Evolutionary conservation across 2,888 invertebrate genomes (phyloP).

Genomic region (Parelbella ahira): DNA sequence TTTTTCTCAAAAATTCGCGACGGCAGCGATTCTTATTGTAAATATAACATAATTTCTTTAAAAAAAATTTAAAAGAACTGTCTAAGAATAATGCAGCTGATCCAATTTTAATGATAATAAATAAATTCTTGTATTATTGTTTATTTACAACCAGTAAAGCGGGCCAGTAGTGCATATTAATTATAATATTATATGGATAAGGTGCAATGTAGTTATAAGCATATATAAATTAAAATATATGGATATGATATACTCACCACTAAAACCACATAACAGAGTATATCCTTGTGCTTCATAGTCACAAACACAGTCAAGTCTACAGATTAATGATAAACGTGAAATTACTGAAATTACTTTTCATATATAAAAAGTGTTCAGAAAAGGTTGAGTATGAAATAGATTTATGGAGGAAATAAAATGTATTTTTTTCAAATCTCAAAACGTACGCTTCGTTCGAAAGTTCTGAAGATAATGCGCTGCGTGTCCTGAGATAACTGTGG

Average conservation of each 20-base stretch:
- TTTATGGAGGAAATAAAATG: no score
- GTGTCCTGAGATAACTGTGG: conserved; percentile 44
- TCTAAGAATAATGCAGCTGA: no score
- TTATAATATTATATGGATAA: neutral
- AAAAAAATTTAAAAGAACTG: no score
- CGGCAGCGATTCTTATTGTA: no score
- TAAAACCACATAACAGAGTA: conserved; percentile 50
- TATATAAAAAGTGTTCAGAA: conserved; percentile 19
- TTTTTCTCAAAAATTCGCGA: no score
- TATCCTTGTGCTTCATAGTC: conserved; percentile 52
- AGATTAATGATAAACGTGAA: conserved; percentile 19
- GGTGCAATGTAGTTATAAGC: neutral
- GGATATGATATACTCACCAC: conserved; percentile 51
- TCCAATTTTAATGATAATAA: no score
- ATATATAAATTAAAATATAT: conserved; percentile 20
- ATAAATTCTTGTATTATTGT: no score
- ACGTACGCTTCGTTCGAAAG: conserved; percentile 54
- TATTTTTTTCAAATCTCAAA: conserved; percentile 17
- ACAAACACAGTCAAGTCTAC: conserved; percentile 28
- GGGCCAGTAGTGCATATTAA: no score
- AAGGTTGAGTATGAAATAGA: no score
- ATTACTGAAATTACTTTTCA: conserved; percentile 20
- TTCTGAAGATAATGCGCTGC: conserved; percentile 43
- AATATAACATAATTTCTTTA: no score
- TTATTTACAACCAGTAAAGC: no score